phyloP scores from a whole-genome alignment of 2,888 invertebrate species.

The Muscina levida region DNA sequence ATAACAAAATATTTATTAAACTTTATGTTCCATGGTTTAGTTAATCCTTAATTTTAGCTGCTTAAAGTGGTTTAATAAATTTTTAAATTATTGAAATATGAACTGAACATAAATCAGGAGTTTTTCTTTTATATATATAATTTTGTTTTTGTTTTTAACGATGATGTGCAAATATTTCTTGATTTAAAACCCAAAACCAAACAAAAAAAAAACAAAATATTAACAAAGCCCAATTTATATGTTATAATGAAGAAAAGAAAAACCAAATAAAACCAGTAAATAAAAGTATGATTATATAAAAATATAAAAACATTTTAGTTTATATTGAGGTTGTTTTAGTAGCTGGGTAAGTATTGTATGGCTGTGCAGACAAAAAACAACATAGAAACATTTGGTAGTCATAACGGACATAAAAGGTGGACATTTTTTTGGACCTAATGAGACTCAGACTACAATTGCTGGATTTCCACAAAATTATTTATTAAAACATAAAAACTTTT shows the following conservation, averaged over 20 bases:
- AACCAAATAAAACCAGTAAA: conserved; percentile 61
- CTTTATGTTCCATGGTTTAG: neutral
- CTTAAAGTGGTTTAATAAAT: conserved; percentile 56
- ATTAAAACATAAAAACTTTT: no score
- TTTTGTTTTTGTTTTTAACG: conserved; percentile 31
- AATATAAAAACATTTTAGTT: conserved; percentile 30
- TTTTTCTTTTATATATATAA: conserved; percentile 44
- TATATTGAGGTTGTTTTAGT: no score
- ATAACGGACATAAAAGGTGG: no score
- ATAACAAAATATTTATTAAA: conserved; percentile 44
- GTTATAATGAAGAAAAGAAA: conserved; percentile 48
- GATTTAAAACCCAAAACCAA: conserved; percentile 40
- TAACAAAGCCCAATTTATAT: conserved; percentile 46
- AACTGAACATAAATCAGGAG: conserved; percentile 50
- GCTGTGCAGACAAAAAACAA: no score
- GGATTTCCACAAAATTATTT: no score
- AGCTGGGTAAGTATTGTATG: no score
- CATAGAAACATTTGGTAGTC: no score
- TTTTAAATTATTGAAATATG: neutral
- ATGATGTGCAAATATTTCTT: conserved; percentile 55
- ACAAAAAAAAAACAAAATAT: conserved; percentile 29
- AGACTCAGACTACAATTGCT: no score
- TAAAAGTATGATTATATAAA: conserved; percentile 64
- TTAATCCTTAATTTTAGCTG: conserved; percentile 47
- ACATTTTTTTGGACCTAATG: no score